Evolutionary conservation across 2,888 invertebrate genomes (phyloP), one percentile per base, ranked within the genome.

Genomic region (Apeira syringaria): DNA sequence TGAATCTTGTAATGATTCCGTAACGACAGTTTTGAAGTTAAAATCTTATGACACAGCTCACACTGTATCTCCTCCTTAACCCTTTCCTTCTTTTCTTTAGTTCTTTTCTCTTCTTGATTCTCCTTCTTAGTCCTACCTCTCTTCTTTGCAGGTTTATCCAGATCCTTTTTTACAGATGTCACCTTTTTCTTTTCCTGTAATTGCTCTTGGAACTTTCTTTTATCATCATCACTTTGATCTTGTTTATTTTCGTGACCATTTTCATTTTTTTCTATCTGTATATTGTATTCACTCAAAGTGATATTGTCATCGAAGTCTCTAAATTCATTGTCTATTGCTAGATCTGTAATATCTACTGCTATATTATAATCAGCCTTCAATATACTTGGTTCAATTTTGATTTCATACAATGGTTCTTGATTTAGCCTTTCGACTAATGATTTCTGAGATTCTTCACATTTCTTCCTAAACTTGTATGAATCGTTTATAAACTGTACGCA

Each of bases 1-100:
- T 88, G 87, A 41, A 87, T 88, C 41, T 88, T 88, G 35, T 83
- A 78, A 74, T 88, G 88, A 47, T 86, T 87, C 3, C 85, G 53
- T 26, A 87, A 46, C 0, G 87, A 87, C 28, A 83, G 42, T 40
- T 79, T 83, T 0, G 86, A 87, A 0, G 85, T 81, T 18, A 87
- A 55, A 17, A 83, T 68, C 36, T 88, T 88, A 49, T 86, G 80
- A 35, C 87, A 88, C 43, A 78, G 71, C 61, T 86, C 84, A 61
- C 87, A 88, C 42, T 86, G 76, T 6, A 86, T 75, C 50, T 74
- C 71, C 20, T 81, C 80, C 47, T 68, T 75, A 0, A 47, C 60
- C 27, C 54, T 61, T n/a, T 59, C 64, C 28, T 50, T 59, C 32
- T 63, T 61, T 13, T 61, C 56, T 12, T 46, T 62, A 2, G 13